A percentile compares a stretch with the other conserved stretches of the same genome.
Conservation (phyloP, 2,888 invertebrate genomes). For the Athalia cordata region DNA sequence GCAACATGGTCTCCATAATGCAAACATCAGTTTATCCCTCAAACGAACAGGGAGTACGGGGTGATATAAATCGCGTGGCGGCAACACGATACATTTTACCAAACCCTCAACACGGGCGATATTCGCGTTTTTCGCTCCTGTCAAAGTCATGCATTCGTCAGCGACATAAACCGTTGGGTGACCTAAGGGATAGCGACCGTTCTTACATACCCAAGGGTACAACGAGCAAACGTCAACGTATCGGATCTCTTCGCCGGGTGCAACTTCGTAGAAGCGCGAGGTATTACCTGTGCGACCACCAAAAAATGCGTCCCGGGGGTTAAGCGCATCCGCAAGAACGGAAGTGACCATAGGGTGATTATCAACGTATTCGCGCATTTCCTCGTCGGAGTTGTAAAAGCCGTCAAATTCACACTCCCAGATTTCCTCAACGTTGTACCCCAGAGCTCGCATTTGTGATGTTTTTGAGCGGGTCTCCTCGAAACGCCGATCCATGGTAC, state of each 20-base stretch:
- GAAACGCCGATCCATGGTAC: conserved; percentile 36
- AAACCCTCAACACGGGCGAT: conserved; percentile 54
- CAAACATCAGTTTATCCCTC: conserved; percentile 63
- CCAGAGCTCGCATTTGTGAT: conserved; percentile 12
- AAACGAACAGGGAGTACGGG: conserved; percentile 62
- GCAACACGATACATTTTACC: conserved; percentile 55
- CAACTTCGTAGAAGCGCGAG: conserved; percentile 51
- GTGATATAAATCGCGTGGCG: conserved; percentile 57
- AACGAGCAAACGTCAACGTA: conserved; percentile 47
- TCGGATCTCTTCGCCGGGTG: conserved; percentile 53
- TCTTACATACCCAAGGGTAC: neutral
- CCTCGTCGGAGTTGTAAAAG: neutral
- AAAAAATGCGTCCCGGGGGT: conserved; percentile 57
- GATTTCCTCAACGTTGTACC: conserved; percentile 12
- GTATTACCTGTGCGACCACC: conserved; percentile 58
- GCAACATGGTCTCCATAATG: conserved; percentile 64
- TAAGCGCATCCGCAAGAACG: conserved; percentile 34
- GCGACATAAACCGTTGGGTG: conserved; percentile 42
- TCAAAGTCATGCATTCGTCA: neutral
- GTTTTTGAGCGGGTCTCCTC: conserved; percentile 36
- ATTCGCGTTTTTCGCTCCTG: neutral
- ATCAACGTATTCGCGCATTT: conserved; percentile 8
- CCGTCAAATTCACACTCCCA: conserved; percentile 49
- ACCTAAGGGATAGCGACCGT: neutral
- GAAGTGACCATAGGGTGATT: neutral